Evolutionary conservation across 2,888 invertebrate species (phyloP).

Genomic region (Macrosoma leucophasiata): DNA sequence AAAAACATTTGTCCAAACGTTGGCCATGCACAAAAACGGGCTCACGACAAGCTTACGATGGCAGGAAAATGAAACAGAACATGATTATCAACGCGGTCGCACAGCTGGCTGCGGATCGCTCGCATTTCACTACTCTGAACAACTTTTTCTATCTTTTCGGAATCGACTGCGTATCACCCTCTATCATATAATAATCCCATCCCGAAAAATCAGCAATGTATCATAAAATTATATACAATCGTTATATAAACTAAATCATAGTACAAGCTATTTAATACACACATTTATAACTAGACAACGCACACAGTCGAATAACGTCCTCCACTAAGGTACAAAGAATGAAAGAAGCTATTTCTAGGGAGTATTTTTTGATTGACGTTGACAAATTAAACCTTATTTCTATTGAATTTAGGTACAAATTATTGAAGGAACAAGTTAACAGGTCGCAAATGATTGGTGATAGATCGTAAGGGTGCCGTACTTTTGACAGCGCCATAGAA

Average conservation of each 20-base stretch:
- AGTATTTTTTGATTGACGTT: conserved; percentile 31
- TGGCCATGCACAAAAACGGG: conserved; percentile 39
- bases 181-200: too few relatives aligned
- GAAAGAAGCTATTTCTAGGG: conserved; percentile 42
- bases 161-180: conserved; percentile 30
- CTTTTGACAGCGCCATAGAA: conserved; percentile 21
- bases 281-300: conserved; percentile 27
- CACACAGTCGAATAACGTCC: conserved; percentile 27
- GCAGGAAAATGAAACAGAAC: conserved; percentile 55
- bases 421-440: conserved; percentile 6
- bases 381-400: conserved; percentile 28
- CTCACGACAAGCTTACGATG: conserved; percentile 35
- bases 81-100: conserved; percentile 54
- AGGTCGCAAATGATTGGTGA: conserved; percentile 7
- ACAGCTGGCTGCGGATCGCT: conserved; percentile 46
- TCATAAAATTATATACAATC: conserved; percentile 6
- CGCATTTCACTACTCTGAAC: conserved; percentile 9
- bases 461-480: conserved; percentile 23
- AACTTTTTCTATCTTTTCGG: conserved; percentile 1
- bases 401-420: conserved; percentile 17
- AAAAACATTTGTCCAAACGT: conserved; percentile 32
- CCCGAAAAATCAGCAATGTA: conserved; percentile 10
- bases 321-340: conserved; percentile 35
- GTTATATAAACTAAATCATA: conserved; percentile 7
- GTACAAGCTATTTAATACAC: conserved; percentile 26